Evolutionary conservation across 2,797 vertebrate genomes (phyloP).

Genomic region (Meda fulgida): DNA sequence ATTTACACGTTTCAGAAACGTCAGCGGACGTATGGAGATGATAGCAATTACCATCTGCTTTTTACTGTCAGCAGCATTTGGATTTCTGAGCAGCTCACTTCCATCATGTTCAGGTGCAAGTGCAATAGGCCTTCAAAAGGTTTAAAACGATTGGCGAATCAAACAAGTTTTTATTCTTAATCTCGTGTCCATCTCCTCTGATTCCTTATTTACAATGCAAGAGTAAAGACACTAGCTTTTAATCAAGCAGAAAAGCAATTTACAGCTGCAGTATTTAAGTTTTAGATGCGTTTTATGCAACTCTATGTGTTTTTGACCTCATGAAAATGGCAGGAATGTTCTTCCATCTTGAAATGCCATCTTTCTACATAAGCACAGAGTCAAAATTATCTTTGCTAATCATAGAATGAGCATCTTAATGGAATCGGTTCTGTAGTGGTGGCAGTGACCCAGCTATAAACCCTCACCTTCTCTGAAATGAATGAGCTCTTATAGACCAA

Average conservation of each 20-base stretch:
- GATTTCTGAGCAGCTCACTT: slow-evolving; percentile 34
- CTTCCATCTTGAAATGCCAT: slow-evolving; percentile 38
- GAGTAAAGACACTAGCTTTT: background rate
- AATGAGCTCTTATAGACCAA: slow-evolving; percentile 41
- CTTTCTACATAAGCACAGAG: slow-evolving; percentile 17
- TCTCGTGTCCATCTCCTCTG: slow-evolving; percentile 16
- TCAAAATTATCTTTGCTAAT: slow-evolving; percentile 38
- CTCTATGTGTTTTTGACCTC: background rate
- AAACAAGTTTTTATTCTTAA: slow-evolving; percentile 40
- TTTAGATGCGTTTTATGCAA: background rate
- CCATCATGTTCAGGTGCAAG: slow-evolving; percentile 39
- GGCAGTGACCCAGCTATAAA: slow-evolving; percentile 31
- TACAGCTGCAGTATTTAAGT: background rate
- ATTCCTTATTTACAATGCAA: background rate
- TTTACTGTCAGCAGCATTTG: slow-evolving; percentile 42
- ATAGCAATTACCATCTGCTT: slow-evolving; percentile 52
- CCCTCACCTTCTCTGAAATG: slow-evolving; percentile 32
- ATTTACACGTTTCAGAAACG: slow-evolving; percentile 58
- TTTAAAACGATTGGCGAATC: slow-evolving; percentile 28
- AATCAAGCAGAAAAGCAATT: background rate
- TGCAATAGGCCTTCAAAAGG: slow-evolving; percentile 23
- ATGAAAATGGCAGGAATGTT: background rate
- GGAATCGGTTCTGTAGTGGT: slow-evolving; percentile 35
- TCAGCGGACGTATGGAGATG: slow-evolving; percentile 34
- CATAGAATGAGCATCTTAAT: slow-evolving; percentile 27